phyloP scores from a whole-genome alignment of 92 coral and sea anemone genomes.

The Siderastrea radians region DNA sequence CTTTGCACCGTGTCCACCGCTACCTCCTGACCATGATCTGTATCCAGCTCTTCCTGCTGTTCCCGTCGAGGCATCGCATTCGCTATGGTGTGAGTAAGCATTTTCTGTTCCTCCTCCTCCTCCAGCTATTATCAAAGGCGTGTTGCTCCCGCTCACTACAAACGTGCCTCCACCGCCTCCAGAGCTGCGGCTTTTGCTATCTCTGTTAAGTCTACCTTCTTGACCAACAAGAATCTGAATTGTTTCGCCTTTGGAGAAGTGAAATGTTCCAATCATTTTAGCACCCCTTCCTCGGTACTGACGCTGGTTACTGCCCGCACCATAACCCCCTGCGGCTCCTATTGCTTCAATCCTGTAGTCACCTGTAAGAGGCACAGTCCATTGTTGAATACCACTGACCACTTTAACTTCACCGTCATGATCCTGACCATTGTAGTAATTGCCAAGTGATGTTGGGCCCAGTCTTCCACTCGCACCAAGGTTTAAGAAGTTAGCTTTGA shows the following conservation, averaged over 20 bases:
- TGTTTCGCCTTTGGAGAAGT: constrained; percentile 33
- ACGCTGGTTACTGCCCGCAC: background rate
- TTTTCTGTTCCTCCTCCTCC: background rate
- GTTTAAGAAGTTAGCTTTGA: constrained; percentile 30
- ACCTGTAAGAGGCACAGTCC: background rate
- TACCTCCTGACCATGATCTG: background rate
- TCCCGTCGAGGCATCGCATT: background rate
- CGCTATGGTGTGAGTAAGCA: background rate
- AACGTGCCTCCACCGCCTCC: constrained; percentile 7
- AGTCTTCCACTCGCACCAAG: constrained; percentile 65
- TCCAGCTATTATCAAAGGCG: background rate
- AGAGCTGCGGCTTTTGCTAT: background rate
- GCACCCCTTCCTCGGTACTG: constrained; percentile 62
- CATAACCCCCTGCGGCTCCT: constrained; percentile 14
- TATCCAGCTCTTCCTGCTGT: background rate
- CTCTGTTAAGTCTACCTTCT: constrained; percentile 13
- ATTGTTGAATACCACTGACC: background rate
- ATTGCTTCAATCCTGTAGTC: background rate
- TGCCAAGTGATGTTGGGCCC: constrained; percentile 54
- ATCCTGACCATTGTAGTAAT: constrained; percentile 40
- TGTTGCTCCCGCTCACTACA: constrained; percentile 6
- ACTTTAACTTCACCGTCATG: no score
- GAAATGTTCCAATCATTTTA: constrained; percentile 53
- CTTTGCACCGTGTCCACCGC: background rate
- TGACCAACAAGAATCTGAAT: constrained; percentile 60